Base-by-base conservation (phyloP, 2,113 vertebrate species). In the Noctilio leporinus region DNA sequence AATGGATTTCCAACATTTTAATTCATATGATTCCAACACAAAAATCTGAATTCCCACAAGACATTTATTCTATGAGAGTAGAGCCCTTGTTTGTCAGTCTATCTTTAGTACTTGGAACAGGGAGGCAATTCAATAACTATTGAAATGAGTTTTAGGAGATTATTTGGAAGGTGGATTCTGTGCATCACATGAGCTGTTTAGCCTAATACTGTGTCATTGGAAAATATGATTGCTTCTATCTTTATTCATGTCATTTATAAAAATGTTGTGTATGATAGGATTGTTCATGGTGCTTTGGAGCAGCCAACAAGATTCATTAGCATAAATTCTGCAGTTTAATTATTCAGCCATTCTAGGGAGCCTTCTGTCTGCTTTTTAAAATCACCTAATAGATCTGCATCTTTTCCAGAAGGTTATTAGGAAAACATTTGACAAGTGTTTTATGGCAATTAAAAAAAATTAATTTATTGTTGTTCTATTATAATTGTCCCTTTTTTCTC, bases 361-460 rank as follows among this genome's bases (percentile, higher is more conserved):
- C n/a, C 28, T 73, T 30, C 73, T 62, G 4, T 89, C 24, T 49
- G 14, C 30, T 86, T 89, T 84, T 81, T 76, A 49, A 84, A 84
- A 84, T 95, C 51, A 69, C 20, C 30, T 89, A 84, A 80, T 57
- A 72, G n/a, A 17, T 49, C 53, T 83, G 43, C 47, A 80, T 89
- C 38, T 51, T 59, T 70, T 59, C 40, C 64, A 64, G 8, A 77
- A 38, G 15, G 7, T 78, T 86, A 73, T 86, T 69, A 85, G 82
- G 19, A 87, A 87, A 90, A 88, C 15, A 81, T 87, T 92, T 92
- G 64, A 40, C 38, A 57, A 75, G 24, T 89, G 51, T 92, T 91
- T 76, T 22, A 76, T 49, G 26, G 51, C 75, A 70, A 73, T 87
- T 87, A 57, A n/a, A n/a, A n/a, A n/a, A n/a, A n/a, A n/a, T n/a